Base-by-base conservation (phyloP, 2,888 invertebrate species). In the Stegana nigrithorax region DNA sequence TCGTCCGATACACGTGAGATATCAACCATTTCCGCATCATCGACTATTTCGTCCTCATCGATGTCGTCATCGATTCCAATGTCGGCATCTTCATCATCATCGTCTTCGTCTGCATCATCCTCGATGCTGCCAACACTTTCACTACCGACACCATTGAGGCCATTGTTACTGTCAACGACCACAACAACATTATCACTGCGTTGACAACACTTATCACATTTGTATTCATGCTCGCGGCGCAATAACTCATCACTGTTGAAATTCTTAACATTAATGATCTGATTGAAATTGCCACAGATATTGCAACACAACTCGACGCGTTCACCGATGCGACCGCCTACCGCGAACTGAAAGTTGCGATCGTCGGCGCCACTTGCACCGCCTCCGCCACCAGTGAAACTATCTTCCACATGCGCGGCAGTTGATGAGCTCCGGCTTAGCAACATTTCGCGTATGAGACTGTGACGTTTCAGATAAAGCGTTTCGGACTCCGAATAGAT, bases 121-220 rank as follows among this genome's bases (percentile, higher is more conserved):
- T 81, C 81, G 45, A 79, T 76, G 68, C 82, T 80, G 53, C 72
- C 76, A 45, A 81, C 80, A 73, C 82, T 83, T 60, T 81, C 79
- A 59, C 76, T 68, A 59, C 80, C 78, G 42, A n/a, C 14, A 39
- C 50, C 59, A 25, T 69, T 73, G 65, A 76, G 36, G 50, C 21
- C 36, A 26, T 23, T 29, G 27, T 42, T 51, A 23, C 19, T 6
- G 26, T 29, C 45, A 45, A 17, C 62, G 29, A 36, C 65, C 59
- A 60, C 67, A 65, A 5, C 51, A 10, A 23, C 55, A 64, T 64
- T 67, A 70, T 5, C 7, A 3, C 12, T 19, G 19, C 53, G 53
- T n/a, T n/a, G n/a, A 29, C 32, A 61, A 42, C 83, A 84, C 68
- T 84, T 82, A 76, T 81, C 81, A 80, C 83, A 84, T 71, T 80